Percentiles rank a stretch among this genome's conserved stretches.
These are phyloP conservation scores for Agrenia bidenticulata DNA, from an alignment of 2,888 invertebrate species.

Conservation along the genomic window DNA sequence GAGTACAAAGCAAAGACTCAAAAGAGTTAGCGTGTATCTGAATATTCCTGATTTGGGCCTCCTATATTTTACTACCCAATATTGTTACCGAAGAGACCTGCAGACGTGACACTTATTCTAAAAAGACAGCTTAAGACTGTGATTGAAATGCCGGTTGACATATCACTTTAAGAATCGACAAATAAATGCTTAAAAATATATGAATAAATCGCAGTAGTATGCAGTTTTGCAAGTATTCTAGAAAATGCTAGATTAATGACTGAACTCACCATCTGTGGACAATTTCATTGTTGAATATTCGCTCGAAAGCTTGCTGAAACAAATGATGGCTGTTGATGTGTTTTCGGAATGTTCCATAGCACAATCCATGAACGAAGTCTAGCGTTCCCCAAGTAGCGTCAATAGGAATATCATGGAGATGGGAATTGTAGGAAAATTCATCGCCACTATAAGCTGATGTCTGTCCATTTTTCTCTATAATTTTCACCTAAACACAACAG, in stretches of 20 bases:
- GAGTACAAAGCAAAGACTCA: slow-evolving; percentile 53
- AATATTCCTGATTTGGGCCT: neutral
- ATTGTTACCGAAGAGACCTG: no score
- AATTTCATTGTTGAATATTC: slow-evolving; percentile 21
- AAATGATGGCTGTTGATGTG: slow-evolving; percentile 47
- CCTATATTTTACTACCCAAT: neutral
- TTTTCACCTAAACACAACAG: slow-evolving; percentile 6
- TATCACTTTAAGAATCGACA: no score
- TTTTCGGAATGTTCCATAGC: slow-evolving; percentile 39
- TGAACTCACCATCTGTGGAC: slow-evolving; percentile 22
- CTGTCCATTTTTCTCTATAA: slow-evolving; percentile 21
- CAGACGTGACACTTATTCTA: no score
- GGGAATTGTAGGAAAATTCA: slow-evolving; percentile 32
- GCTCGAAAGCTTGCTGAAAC: slow-evolving; percentile 36
- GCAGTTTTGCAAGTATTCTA: no score
- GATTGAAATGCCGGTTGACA: no score
- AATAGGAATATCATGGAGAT: slow-evolving; percentile 38
- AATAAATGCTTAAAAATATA: no score
- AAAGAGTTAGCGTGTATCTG: neutral
- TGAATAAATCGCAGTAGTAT: no score
- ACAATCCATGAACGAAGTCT: slow-evolving; percentile 23
- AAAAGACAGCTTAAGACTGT: no score
- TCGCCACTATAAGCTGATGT: slow-evolving; percentile 9
- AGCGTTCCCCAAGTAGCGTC: slow-evolving; percentile 38
- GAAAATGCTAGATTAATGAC: neutral